A percentile compares a stretch with the other conserved stretches of the same genome.
Evolutionary conservation across 1,140 invertebrate species (phyloP).

Genomic region (Lerema accius): DNA sequence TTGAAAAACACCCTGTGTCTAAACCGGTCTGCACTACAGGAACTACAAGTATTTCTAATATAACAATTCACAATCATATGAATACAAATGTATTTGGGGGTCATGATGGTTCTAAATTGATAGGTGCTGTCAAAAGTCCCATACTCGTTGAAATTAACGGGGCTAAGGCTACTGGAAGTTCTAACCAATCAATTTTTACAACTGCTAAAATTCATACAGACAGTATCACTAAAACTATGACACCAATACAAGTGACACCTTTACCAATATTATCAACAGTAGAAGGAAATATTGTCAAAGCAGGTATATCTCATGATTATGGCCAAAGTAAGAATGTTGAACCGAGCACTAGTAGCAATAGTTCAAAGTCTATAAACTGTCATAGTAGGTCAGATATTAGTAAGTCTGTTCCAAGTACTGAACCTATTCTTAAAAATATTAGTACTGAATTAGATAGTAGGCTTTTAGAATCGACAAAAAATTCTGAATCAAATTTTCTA

Average conservation of each 20-base stretch:
- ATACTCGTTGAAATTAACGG: conserved; percentile 64
- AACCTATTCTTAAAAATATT: neutral
- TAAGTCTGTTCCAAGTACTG: conserved; percentile 1
- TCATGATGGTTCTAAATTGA: conserved; percentile 40
- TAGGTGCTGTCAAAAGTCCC: conserved; percentile 51
- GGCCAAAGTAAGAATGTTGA: neutral
- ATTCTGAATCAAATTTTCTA: conserved; percentile 17
- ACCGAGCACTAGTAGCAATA: conserved; percentile 3
- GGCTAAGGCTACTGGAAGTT: conserved; percentile 42
- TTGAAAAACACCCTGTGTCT: conserved; percentile 28
- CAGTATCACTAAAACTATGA: conserved; percentile 62
- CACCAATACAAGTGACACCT: conserved; percentile 64
- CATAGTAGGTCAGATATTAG: neutral
- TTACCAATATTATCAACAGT: conserved; percentile 72
- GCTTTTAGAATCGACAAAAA: neutral
- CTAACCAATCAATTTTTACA: conserved; percentile 69
- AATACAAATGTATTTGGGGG: conserved; percentile 61
- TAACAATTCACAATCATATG: conserved; percentile 65
- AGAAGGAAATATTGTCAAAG: conserved; percentile 51
- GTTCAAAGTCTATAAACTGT: neutral
- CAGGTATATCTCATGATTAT: conserved; percentile 10
- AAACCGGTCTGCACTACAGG: conserved; percentile 32
- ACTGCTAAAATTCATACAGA: conserved; percentile 76
- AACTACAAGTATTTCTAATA: conserved; percentile 5
- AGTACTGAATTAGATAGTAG: neutral